Conservation (phyloP, 2,113 vertebrate species). For the Toxotes jaculatrix region DNA sequence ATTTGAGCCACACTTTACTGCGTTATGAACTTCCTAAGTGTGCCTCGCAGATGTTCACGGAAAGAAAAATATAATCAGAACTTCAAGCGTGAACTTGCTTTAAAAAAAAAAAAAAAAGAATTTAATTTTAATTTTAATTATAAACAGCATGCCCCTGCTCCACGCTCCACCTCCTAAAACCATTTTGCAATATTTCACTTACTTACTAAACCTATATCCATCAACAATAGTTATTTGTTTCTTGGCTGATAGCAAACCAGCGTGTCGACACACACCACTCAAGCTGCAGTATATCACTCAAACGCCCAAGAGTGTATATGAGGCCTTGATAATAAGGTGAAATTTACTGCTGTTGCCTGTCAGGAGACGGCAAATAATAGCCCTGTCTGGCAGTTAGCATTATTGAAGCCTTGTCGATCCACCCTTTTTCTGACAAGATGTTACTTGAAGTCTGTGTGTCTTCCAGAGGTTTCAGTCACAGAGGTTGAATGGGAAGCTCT, state of each 20-base stretch:
- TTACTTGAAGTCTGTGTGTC: constrained; percentile 78
- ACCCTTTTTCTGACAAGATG: constrained; percentile 81
- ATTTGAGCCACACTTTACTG: background rate
- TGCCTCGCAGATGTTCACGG: background rate
- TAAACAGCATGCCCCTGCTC: background rate
- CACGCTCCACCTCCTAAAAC: background rate
- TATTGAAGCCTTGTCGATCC: constrained; percentile 78
- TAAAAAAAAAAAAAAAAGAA: background rate
- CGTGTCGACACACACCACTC: constrained; percentile 47
- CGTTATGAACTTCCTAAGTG: background rate
- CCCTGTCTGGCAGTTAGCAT: constrained; percentile 77
- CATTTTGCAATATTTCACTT: constrained; percentile 25
- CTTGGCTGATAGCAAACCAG: constrained; percentile 46
- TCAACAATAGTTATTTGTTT: constrained; percentile 55
- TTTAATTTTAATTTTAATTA: background rate
- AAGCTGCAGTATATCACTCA: constrained; percentile 67
- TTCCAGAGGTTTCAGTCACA: constrained; percentile 64
- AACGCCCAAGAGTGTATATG: constrained; percentile 41
- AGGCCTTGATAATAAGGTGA: constrained; percentile 71
- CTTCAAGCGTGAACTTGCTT: constrained; percentile 8
- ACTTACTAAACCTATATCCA: constrained; percentile 13
- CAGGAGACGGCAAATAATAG: constrained; percentile 73
- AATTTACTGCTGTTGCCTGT: constrained; percentile 76
- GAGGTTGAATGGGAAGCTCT: constrained; percentile 51
- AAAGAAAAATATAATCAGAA: background rate